Conservation (phyloP, 2,797 vertebrate species). For the Glossophaga mutica region DNA sequence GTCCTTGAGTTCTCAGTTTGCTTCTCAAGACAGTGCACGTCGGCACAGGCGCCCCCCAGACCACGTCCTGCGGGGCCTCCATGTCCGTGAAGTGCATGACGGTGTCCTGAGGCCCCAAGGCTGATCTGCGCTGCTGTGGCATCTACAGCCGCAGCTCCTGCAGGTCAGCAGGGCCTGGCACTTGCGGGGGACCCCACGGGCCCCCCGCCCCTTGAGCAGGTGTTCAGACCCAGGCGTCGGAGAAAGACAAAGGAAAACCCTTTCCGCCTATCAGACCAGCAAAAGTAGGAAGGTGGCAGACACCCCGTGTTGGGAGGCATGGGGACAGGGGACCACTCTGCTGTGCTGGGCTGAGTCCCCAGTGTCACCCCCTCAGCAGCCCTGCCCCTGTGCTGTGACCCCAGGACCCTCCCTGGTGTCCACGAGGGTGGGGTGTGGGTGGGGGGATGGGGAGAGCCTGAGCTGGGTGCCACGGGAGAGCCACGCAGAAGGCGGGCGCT, state of each 20-base stretch:
- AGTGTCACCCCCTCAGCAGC: not conserved
- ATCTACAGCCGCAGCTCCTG: not conserved
- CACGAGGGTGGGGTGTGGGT: not conserved
- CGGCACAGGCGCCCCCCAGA: fast-evolving
- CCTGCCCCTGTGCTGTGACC: not conserved
- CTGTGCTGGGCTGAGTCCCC: not conserved
- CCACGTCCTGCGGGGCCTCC: not conserved
- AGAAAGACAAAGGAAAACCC: not conserved
- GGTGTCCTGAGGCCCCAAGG: not conserved
- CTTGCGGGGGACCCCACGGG: not conserved
- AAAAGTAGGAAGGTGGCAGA: not conserved
- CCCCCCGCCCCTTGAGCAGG: not conserved
- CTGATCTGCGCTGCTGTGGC: not conserved
- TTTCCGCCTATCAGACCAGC: not conserved
- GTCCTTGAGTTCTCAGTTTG: not conserved
- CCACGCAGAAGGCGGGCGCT: not conserved
- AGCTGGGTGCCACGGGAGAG: not conserved
- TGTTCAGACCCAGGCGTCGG: not conserved
- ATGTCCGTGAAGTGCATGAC: not conserved
- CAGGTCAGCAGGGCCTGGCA: not conserved
- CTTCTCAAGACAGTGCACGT: not conserved
- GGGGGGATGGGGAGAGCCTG: fast-evolving
- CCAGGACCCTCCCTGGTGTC: not conserved
- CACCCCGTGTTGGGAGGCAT: not conserved
- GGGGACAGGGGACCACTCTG: not conserved